Conservation (phyloP, 1,140 invertebrate genomes). For the Ips typographus region DNA sequence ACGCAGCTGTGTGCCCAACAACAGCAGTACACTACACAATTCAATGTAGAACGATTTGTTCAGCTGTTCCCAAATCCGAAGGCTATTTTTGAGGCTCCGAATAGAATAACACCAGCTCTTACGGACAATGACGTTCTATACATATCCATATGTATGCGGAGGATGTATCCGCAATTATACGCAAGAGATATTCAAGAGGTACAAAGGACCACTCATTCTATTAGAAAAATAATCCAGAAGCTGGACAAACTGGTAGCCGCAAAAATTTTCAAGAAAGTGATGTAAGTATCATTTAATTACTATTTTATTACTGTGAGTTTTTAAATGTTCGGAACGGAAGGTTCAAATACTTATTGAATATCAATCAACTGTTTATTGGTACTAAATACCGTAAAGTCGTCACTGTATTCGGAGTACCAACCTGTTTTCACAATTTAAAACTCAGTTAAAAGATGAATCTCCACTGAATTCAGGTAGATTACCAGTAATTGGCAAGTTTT, state of each 20-base stretch:
- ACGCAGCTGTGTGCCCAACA: conserved; percentile 48
- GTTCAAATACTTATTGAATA: too few relatives aligned
- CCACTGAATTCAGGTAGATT: too few relatives aligned
- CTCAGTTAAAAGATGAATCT: too few relatives aligned
- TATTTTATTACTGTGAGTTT: too few relatives aligned
- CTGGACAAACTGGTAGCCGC: conserved; percentile 23
- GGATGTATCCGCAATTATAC: conserved; percentile 18
- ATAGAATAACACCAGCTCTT: conserved; percentile 3
- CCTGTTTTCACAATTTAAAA: too few relatives aligned
- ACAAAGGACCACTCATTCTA: conserved; percentile 39
- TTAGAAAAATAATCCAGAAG: conserved; percentile 15
- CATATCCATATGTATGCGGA: conserved; percentile 23
- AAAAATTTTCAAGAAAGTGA: not conserved
- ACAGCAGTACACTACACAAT: conserved; percentile 53
- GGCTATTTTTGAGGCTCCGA: conserved; percentile 24
- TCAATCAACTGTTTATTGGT: too few relatives aligned
- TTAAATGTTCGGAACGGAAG: too few relatives aligned
- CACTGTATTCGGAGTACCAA: too few relatives aligned
- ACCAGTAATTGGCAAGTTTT: too few relatives aligned
- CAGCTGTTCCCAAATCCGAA: conserved; percentile 28
- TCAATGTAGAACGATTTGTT: conserved; percentile 58
- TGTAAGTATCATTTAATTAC: too few relatives aligned
- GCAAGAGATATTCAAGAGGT: conserved; percentile 27
- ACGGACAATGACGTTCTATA: conserved; percentile 9
- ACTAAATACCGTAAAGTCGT: too few relatives aligned